These are phyloP conservation scores for Prionailurus bengalensis DNA, from an alignment of 2,113 vertebrate species.

Conservation along the genomic window DNA sequence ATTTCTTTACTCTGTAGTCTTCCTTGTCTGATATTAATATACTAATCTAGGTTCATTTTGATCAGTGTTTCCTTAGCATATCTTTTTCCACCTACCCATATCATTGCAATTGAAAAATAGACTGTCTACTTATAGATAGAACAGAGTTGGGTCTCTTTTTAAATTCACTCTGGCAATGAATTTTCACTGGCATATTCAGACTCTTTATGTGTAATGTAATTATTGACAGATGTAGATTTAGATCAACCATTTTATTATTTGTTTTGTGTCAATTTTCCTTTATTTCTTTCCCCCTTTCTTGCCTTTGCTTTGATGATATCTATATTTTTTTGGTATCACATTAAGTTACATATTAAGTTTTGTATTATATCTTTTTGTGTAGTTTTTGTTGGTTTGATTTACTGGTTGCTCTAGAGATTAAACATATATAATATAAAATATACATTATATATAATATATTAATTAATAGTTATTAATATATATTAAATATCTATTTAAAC, in stretches of 20 bases:
- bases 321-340: background rate
- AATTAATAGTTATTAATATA: background rate
- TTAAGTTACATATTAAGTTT: background rate
- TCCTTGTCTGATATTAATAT: background rate
- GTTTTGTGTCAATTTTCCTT: background rate
- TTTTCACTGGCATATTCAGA: background rate
- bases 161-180: background rate
- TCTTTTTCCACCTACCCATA: background rate
- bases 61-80: background rate
- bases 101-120: background rate
- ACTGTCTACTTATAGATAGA: background rate
- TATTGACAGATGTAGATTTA: background rate
- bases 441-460: background rate
- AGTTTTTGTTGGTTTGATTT: background rate
- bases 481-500: background rate
- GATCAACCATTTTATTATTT: background rate
- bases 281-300: background rate
- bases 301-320: background rate
- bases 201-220: background rate
- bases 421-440: background rate
- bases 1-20: background rate
- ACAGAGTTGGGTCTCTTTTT: background rate
- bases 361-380: background rate
- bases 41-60: background rate
- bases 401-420: background rate